Conservation (phyloP, 2,113 vertebrate species). For the Ptilonorhynchus violaceus region DNA sequence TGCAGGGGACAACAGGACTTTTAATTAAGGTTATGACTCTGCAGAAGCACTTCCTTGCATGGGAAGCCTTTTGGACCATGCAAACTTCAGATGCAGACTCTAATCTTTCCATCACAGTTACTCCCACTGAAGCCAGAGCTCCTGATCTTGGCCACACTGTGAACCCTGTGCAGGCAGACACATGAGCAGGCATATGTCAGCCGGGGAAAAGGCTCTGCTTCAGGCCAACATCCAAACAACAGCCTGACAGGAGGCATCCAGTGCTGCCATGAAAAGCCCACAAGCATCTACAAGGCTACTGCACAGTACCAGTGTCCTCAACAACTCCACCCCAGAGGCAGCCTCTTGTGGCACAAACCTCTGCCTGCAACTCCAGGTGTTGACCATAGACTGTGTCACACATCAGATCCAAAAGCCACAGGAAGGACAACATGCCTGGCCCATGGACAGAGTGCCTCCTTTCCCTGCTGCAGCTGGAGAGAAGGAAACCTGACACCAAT, state of each 20-base stretch:
- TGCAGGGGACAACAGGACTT: neutral
- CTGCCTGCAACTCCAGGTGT: neutral
- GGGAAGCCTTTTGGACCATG: neutral
- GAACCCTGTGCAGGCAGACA: neutral
- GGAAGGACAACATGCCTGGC: neutral
- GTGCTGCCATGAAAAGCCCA: neutral
- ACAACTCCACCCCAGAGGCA: neutral
- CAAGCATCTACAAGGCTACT: neutral
- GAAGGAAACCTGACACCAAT: accelerated
- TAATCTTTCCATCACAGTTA: neutral
- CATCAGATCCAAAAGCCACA: neutral
- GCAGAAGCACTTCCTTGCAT: neutral
- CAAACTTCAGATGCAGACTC: neutral
- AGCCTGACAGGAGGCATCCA: neutral
- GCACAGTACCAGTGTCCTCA: neutral
- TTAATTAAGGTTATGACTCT: neutral
- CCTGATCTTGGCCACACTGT: neutral
- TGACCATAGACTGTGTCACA: neutral
- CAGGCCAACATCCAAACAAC: neutral
- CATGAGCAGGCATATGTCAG: neutral
- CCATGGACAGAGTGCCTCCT: accelerated
- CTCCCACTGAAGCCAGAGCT: neutral
- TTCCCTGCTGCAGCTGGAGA: accelerated
- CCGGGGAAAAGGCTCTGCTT: neutral
- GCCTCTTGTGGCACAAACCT: neutral